Percentiles rank a stretch among this genome's conserved stretches.
Evolutionary conservation across 2,113 vertebrate species (phyloP).

Genomic region (Steatornis caripensis): DNA sequence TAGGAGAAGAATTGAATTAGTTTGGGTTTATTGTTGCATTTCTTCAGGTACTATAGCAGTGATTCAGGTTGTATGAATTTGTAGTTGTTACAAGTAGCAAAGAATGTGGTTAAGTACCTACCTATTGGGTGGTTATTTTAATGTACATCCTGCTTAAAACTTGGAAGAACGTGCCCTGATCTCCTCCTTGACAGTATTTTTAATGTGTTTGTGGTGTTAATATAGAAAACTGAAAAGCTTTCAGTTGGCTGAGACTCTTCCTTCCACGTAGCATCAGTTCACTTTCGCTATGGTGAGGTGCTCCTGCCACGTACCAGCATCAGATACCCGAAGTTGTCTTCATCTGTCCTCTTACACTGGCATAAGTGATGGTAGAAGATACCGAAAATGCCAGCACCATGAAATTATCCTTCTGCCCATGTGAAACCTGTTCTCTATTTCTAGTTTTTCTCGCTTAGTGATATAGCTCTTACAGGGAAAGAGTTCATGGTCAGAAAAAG

Average conservation of each 20-base stretch:
- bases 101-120: neutral
- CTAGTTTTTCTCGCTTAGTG: neutral
- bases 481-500: neutral
- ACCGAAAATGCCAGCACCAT: neutral
- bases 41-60: neutral
- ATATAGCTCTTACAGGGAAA: neutral
- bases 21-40: neutral
- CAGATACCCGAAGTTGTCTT: neutral
- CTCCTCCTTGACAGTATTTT: neutral
- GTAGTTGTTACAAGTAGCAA: neutral
- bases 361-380: neutral
- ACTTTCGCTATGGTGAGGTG: neutral
- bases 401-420: neutral
- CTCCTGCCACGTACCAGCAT: neutral
- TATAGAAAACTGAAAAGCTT: neutral
- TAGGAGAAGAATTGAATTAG: neutral
- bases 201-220: neutral
- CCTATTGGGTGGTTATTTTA: neutral
- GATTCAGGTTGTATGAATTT: neutral
- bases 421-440: neutral
- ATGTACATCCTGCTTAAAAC: neutral
- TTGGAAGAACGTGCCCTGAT: neutral
- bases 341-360: neutral
- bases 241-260: neutral
- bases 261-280: rapidly evolving